These are phyloP conservation scores for Hipparchia sbordonii DNA, from an alignment of 2,888 invertebrate species.

Conservation along the genomic window DNA sequence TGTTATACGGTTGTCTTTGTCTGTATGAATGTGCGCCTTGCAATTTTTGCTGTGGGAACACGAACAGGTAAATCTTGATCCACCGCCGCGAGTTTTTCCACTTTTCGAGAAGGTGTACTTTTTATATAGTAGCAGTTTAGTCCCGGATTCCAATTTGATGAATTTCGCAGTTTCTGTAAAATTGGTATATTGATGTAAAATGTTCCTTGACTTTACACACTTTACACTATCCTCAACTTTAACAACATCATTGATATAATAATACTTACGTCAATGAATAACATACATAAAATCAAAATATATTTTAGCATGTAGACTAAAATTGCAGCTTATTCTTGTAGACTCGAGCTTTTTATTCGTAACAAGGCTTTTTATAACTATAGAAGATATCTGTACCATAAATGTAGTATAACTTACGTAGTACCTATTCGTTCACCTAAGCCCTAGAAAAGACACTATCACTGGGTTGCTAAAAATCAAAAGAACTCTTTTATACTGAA, in stretches of 20 bases:
- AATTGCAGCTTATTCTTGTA: not conserved
- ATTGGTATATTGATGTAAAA: not conserved
- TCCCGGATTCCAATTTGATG: constrained; percentile 37
- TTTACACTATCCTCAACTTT: not conserved
- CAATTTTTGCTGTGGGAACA: constrained; percentile 47
- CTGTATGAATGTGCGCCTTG: constrained; percentile 53
- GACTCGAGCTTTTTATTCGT: not conserved
- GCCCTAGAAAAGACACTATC: too few relatives aligned
- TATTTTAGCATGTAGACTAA: too few relatives aligned
- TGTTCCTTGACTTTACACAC: not conserved
- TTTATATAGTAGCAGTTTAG: constrained; percentile 48
- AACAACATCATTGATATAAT: not conserved
- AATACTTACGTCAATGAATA: too few relatives aligned
- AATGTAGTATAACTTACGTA: too few relatives aligned
- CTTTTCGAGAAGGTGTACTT: constrained; percentile 54
- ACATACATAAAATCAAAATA: too few relatives aligned
- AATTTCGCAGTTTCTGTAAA: constrained; percentile 39
- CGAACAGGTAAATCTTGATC: constrained; percentile 57
- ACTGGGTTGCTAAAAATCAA: not conserved
- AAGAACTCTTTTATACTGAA: not conserved
- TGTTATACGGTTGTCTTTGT: constrained; percentile 35
- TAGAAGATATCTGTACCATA: too few relatives aligned
- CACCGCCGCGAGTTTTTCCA: constrained; percentile 48
- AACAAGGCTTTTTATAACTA: too few relatives aligned
- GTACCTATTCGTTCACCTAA: too few relatives aligned